Percentiles rank a stretch among this genome's conserved stretches.
These are phyloP conservation scores for Delphinus delphis DNA, from an alignment of 2,113 vertebrate genomes.

Conservation along the genomic window DNA sequence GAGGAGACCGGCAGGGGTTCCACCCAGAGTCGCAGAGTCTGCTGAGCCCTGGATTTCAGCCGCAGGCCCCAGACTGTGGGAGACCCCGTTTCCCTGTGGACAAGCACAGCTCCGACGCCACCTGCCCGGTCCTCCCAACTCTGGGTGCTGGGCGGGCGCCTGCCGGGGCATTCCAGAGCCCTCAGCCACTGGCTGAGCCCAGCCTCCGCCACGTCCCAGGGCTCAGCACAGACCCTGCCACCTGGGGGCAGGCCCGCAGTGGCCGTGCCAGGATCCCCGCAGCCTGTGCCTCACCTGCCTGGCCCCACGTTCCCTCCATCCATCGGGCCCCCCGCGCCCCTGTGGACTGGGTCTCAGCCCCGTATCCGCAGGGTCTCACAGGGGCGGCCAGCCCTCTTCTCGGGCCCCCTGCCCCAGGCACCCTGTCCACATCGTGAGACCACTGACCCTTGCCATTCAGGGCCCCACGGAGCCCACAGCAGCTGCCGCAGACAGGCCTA, in stretches of 20 bases:
- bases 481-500: not conserved
- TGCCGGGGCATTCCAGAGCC: not conserved
- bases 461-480: not conserved
- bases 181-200: not conserved
- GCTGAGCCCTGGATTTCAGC: not conserved
- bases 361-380: not conserved
- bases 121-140: not conserved
- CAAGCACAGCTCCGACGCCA: fast-evolving
- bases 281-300: not conserved
- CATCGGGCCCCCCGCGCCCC: fast-evolving
- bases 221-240: not conserved
- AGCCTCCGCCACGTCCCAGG: not conserved
- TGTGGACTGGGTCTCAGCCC: not conserved
- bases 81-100: not conserved
- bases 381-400: not conserved
- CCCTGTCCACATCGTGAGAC: not conserved
- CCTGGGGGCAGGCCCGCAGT: fast-evolving
- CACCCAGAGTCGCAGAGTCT: not conserved
- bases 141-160: fast-evolving
- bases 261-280: not conserved
- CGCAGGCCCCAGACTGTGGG: not conserved
- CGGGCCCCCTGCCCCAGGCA: not conserved
- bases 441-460: not conserved
- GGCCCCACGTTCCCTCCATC: not conserved
- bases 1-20: not conserved